Conservation (phyloP, 2,888 invertebrate genomes). For the Pterostichus madidus region DNA sequence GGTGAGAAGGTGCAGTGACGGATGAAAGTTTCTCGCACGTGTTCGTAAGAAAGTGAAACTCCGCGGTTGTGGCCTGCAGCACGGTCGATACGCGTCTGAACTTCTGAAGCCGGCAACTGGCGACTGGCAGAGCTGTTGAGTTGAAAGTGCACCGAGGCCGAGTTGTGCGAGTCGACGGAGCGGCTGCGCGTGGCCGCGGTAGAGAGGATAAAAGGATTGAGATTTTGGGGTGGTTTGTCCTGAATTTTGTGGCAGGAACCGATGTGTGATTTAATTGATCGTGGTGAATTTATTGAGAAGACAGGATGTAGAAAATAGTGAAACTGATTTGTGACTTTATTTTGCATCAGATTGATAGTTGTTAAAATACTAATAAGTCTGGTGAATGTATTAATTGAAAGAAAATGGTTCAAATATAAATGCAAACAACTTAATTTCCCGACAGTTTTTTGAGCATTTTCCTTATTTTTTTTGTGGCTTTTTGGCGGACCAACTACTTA, state of each 20-base stretch:
- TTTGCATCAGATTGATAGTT: too few relatives aligned
- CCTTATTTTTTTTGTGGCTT: too few relatives aligned
- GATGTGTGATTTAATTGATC: background rate
- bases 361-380: too few relatives aligned
- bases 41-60: conserved; percentile 59
- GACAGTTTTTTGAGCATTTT: too few relatives aligned
- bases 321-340: too few relatives aligned
- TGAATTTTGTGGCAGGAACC: background rate
- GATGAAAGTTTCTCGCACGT: conserved; percentile 56
- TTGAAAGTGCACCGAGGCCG: background rate
- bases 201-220: background rate
- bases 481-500: too few relatives aligned
- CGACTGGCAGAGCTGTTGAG: conserved; percentile 24
- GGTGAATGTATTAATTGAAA: too few relatives aligned
- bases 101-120: background rate
- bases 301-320: too few relatives aligned
- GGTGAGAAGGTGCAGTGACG: conserved; percentile 7
- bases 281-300: background rate
- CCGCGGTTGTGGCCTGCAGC: conserved; percentile 7
- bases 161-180: background rate
- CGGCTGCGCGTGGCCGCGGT: conserved; percentile 1
- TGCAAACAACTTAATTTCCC: too few relatives aligned
- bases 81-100: conserved; percentile 63
- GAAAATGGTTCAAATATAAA: too few relatives aligned
- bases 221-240: conserved; percentile 10